Percentiles rank a stretch among this genome's conserved stretches.
Evolutionary conservation across 2,797 vertebrate species (phyloP).

Genomic region (Mormyrops boulengeri): DNA sequence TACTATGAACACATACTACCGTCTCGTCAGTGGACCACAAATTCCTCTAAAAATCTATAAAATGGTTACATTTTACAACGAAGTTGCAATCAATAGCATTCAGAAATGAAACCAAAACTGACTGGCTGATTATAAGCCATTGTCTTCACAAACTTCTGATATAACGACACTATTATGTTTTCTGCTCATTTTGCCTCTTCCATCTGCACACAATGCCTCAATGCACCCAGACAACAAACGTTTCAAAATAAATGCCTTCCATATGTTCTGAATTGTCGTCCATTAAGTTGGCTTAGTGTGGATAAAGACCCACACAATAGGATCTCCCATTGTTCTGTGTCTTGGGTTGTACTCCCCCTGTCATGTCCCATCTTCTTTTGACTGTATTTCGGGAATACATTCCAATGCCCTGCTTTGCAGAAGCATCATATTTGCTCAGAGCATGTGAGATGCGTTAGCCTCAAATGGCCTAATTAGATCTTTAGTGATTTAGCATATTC

Average conservation of each 20-base stretch:
- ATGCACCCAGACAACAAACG: background rate
- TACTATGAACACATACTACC: background rate
- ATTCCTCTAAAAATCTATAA: background rate
- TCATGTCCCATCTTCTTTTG: background rate
- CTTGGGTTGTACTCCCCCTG: background rate
- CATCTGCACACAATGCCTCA: background rate
- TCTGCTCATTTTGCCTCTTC: background rate
- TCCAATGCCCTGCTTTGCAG: background rate
- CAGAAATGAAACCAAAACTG: background rate
- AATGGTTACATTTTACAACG: background rate
- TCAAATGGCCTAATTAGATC: slow-evolving; percentile 10
- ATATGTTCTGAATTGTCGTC: background rate
- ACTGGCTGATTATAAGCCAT: background rate
- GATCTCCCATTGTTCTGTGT: background rate
- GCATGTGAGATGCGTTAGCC: slow-evolving; percentile 8
- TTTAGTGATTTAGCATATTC: background rate
- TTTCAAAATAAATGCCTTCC: background rate
- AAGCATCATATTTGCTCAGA: background rate
- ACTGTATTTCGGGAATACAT: background rate
- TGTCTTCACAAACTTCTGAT: background rate
- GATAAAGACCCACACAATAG: background rate
- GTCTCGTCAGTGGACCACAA: background rate
- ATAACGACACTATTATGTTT: background rate
- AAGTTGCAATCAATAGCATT: background rate
- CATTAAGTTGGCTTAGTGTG: background rate